Percentiles rank a stretch among this genome's conserved stretches.
These are phyloP conservation scores for Drosophila hydei DNA, from an alignment of 1,140 invertebrate species.

Conservation along the genomic window DNA sequence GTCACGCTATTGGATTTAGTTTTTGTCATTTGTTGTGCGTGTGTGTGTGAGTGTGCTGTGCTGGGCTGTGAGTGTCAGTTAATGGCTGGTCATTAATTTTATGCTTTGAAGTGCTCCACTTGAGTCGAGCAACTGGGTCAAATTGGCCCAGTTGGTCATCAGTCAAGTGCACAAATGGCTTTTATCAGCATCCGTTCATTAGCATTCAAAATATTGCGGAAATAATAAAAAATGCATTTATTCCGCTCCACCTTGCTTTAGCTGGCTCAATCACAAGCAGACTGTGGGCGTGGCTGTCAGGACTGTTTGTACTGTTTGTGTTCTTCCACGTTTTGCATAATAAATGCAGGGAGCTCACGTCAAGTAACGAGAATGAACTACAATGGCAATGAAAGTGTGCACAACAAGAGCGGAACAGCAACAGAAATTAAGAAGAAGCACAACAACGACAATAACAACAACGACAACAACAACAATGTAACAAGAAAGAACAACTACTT, in stretches of 20 bases:
- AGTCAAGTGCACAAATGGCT: conserved; percentile 53
- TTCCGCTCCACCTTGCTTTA: conserved; percentile 30
- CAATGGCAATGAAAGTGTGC: conserved; percentile 54
- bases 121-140: conserved; percentile 32
- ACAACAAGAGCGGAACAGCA: conserved; percentile 10
- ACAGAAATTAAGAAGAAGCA: conserved; percentile 5
- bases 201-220: conserved; percentile 65
- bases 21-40: conserved; percentile 11
- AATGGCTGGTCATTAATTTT: conserved; percentile 67
- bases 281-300: conserved; percentile 1
- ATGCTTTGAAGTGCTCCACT: conserved; percentile 36
- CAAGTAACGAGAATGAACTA: conserved; percentile 52
- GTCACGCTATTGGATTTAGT: conserved; percentile 50
- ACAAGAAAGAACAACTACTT: conserved; percentile 76
- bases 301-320: conserved; percentile 61
- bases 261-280: conserved; percentile 57
- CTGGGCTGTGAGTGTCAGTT: conserved; percentile 38
- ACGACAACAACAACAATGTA: conserved; percentile 25
- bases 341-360: conserved; percentile 66
- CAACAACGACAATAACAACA: neutral
- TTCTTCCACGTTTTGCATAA: conserved; percentile 72
- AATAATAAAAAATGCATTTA: conserved; percentile 64
- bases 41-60: conserved; percentile 10
- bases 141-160: conserved; percentile 23
- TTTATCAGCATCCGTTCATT: conserved; percentile 70